These are phyloP conservation scores for Sporophila hypoxantha DNA, from an alignment of 2,113 vertebrate genomes.

Conservation along the genomic window DNA sequence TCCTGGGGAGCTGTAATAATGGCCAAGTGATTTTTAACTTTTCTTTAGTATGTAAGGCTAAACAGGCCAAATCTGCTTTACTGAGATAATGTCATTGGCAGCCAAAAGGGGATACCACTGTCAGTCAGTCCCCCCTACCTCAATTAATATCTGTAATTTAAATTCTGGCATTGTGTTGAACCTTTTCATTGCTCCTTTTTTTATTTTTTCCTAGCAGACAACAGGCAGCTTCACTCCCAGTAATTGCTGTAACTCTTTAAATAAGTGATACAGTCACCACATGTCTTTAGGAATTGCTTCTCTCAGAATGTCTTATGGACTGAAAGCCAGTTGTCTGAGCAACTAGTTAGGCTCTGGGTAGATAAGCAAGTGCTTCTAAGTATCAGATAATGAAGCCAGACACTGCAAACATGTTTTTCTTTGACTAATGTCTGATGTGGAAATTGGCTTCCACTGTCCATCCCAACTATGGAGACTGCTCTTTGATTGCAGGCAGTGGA, in stretches of 20 bases:
- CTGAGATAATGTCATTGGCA: not conserved
- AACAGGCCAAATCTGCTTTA: not conserved
- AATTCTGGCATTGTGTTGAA: not conserved
- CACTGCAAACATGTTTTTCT: not conserved
- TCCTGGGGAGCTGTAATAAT: not conserved
- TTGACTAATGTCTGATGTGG: not conserved
- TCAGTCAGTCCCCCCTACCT: not conserved
- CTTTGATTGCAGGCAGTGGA: not conserved
- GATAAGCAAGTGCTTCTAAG: not conserved
- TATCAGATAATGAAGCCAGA: not conserved
- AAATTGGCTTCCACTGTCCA: not conserved
- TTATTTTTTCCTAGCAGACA: not conserved
- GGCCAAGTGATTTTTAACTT: not conserved
- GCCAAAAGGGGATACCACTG: not conserved
- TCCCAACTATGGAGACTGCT: not conserved
- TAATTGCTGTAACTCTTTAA: not conserved
- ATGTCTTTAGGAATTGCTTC: not conserved
- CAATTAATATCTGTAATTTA: not conserved
- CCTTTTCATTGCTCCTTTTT: not conserved
- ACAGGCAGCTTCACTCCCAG: not conserved
- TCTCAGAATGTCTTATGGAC: not conserved
- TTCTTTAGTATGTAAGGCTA: not conserved
- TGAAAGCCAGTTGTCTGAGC: not conserved
- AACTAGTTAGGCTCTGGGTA: not conserved
- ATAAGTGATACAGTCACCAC: not conserved